Evolutionary conservation across 2,113 vertebrate genomes (phyloP).

Genomic region (Malurus elegans): DNA sequence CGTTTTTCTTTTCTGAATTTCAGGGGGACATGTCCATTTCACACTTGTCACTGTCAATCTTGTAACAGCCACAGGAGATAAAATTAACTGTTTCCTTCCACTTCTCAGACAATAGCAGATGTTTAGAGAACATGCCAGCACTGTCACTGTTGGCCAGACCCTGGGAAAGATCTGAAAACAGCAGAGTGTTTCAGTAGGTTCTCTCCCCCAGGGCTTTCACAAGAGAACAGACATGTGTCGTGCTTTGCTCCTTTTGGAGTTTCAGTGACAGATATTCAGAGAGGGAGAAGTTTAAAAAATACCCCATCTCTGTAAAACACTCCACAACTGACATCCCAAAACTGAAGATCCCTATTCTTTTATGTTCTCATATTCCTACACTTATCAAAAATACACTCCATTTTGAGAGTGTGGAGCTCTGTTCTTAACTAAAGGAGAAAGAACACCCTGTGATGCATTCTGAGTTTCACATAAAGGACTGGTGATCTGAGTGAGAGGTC

Average conservation of each 20-base stretch:
- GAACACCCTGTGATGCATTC: neutral
- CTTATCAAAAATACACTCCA: neutral
- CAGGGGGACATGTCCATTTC: neutral
- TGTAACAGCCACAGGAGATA: conserved; percentile 2
- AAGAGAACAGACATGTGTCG: neutral
- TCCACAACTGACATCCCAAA: neutral
- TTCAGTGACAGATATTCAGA: neutral
- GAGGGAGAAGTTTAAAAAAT: neutral
- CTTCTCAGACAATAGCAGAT: conserved; percentile 34
- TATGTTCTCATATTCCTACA: neutral
- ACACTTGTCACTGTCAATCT: conserved; percentile 44
- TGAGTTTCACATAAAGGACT: neutral
- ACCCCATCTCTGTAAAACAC: neutral
- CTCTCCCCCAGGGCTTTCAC: neutral
- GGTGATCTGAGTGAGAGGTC: fast-evolving
- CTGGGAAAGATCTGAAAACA: conserved; percentile 1
- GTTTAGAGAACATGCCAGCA: conserved; percentile 6
- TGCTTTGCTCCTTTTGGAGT: neutral
- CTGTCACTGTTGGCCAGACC: neutral
- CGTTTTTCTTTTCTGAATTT: conserved; percentile 27
- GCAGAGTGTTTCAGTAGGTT: neutral
- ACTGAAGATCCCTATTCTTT: neutral
- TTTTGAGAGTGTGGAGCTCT: neutral
- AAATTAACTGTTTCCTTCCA: conserved; percentile 39
- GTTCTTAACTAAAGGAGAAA: neutral